These are phyloP conservation scores for Augochlorella aurata DNA, from an alignment of 2,888 invertebrate genomes.

Conservation along the genomic window DNA sequence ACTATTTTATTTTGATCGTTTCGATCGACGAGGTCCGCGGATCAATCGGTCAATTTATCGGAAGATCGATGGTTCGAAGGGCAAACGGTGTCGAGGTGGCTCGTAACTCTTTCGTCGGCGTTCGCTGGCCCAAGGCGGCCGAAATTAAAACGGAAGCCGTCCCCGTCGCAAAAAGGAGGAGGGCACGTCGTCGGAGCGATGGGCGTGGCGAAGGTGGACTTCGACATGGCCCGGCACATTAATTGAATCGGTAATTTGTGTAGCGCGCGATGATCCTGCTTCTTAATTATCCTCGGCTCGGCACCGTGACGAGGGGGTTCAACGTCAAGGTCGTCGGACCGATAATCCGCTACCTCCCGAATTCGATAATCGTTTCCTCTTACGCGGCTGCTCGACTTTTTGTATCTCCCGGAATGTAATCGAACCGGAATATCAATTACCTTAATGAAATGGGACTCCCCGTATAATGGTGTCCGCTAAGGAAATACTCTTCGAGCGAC, in stretches of 20 bases:
- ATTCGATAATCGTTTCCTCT: conserved; percentile 30
- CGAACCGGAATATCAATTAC: background rate
- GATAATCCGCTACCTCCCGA: conserved; percentile 13
- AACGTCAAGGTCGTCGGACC: conserved; percentile 18
- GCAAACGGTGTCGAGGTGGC: conserved; percentile 22
- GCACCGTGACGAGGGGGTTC: conserved; percentile 30
- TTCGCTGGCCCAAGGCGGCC: conserved; percentile 21
- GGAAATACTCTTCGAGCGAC: background rate
- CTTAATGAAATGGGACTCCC: background rate
- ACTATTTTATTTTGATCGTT: conserved; percentile 32
- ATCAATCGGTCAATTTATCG: conserved; percentile 42
- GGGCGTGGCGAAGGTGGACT: conserved; percentile 23
- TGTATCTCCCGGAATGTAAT: conserved; percentile 5
- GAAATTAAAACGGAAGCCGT: conserved; percentile 50
- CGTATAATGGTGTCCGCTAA: background rate
- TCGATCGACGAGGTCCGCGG: conserved; percentile 25
- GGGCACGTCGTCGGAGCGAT: background rate
- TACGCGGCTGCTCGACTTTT: conserved; percentile 26
- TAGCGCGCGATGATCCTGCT: conserved; percentile 34
- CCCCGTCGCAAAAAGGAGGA: background rate
- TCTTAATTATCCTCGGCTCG: conserved; percentile 51
- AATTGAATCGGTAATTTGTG: conserved; percentile 57
- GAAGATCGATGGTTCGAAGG: conserved; percentile 40
- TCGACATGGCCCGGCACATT: conserved; percentile 40
- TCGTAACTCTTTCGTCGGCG: conserved; percentile 44